Conservation (phyloP, 2,113 vertebrate species). For the Microcebus jonahi region DNA sequence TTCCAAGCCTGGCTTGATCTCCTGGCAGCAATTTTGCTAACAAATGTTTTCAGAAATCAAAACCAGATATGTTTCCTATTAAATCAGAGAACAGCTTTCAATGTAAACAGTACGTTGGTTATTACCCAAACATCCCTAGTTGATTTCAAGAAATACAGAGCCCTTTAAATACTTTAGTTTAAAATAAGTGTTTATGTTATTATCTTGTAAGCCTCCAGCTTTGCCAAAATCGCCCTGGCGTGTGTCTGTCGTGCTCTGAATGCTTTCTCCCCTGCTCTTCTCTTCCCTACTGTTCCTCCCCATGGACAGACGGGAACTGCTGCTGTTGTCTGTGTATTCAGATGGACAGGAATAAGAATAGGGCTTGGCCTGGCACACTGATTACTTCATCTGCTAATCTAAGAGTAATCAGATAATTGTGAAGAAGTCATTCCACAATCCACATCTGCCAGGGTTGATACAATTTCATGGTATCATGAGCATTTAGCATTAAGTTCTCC, state of each 20-base stretch:
- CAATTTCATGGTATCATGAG: neutral
- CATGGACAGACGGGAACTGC: neutral
- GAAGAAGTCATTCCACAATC: neutral
- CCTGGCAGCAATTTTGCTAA: slow-evolving; percentile 65
- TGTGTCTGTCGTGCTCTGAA: neutral
- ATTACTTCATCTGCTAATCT: neutral
- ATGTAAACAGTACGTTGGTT: slow-evolving; percentile 53
- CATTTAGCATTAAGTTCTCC: neutral
- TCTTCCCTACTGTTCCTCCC: neutral
- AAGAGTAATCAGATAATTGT: neutral
- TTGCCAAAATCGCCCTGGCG: neutral
- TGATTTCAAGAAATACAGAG: slow-evolving; percentile 27
- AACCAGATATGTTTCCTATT: slow-evolving; percentile 66
- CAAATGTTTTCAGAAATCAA: slow-evolving; percentile 71
- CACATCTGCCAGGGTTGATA: neutral
- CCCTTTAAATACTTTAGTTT: neutral
- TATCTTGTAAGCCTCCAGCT: neutral
- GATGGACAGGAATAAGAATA: neutral
- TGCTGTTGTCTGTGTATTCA: neutral
- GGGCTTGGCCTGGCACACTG: neutral
- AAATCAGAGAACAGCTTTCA: slow-evolving; percentile 61
- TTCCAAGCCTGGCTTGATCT: neutral
- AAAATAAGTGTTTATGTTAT: neutral
- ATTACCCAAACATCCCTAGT: slow-evolving; percentile 47
- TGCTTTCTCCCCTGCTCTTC: neutral